phyloP scores from a whole-genome alignment of 2,113 vertebrate species.

The Corythaixoides concolor region DNA sequence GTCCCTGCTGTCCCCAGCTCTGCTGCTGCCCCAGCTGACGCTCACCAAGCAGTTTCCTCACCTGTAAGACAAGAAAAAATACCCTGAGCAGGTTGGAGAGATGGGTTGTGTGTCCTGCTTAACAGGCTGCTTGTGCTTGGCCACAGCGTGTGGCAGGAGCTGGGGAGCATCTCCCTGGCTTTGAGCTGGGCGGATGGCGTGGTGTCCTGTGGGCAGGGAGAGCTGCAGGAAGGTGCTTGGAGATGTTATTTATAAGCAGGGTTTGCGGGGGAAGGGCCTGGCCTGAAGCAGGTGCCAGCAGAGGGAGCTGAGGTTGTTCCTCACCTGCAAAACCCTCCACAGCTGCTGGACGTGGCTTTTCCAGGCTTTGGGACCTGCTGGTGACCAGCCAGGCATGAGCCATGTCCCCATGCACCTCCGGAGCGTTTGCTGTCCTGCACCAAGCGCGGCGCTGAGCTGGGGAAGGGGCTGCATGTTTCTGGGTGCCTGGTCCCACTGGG shows the following conservation, averaged over 20 bases:
- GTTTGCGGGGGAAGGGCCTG: background rate
- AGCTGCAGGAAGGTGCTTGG: accelerated
- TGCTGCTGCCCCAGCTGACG: background rate
- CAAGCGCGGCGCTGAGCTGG: accelerated
- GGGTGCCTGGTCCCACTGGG: background rate
- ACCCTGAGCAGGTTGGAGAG: background rate
- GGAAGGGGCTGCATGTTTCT: background rate
- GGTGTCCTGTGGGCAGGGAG: background rate
- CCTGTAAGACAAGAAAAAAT: no score
- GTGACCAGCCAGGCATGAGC: background rate
- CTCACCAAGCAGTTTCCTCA: background rate
- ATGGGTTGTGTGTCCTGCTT: background rate
- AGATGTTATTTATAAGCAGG: background rate
- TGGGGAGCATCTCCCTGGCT: background rate
- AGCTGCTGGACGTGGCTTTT: background rate
- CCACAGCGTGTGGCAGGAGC: accelerated
- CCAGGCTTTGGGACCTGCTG: background rate
- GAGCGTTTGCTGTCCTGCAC: background rate
- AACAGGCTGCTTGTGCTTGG: background rate
- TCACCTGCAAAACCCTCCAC: background rate
- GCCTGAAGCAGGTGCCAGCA: conserved; percentile 34
- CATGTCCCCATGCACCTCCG: accelerated
- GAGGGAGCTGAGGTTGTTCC: conserved; percentile 54
- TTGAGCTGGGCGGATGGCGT: background rate
- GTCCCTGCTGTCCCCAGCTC: background rate